A percentile compares a stretch with the other conserved stretches of the same genome.
These are phyloP conservation scores for Leucophenga montana DNA, from an alignment of 2,888 invertebrate species.

Conservation along the genomic window DNA sequence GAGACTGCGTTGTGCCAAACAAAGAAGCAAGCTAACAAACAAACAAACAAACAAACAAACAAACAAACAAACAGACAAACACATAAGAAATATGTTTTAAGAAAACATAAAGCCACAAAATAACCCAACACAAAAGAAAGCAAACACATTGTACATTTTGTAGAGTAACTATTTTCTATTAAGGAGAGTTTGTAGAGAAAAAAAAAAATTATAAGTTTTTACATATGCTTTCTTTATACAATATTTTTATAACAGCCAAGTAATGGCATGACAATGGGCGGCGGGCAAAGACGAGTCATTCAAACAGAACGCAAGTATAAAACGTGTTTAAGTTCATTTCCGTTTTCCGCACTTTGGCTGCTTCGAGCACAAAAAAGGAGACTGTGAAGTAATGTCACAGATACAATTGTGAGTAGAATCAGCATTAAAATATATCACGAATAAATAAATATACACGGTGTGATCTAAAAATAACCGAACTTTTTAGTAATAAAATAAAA, in stretches of 20 bases:
- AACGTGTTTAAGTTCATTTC: slow-evolving; percentile 52
- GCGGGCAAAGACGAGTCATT: background rate
- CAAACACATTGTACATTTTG: background rate
- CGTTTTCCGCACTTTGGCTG: background rate
- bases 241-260: background rate
- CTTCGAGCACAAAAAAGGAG: too few relatives aligned
- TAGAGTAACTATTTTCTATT: background rate
- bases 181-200: background rate
- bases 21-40: slow-evolving; percentile 28
- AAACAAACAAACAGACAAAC: background rate
- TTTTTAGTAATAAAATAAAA: too few relatives aligned
- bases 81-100: background rate
- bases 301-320: slow-evolving; percentile 38
- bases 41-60: slow-evolving; percentile 49
- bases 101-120: background rate
- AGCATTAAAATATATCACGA: too few relatives aligned
- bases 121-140: too few relatives aligned
- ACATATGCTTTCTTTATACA: slow-evolving; percentile 26
- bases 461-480: too few relatives aligned
- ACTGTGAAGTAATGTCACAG: too few relatives aligned
- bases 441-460: too few relatives aligned
- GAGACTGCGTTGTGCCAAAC: background rate
- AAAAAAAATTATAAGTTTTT: slow-evolving; percentile 28
- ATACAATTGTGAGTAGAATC: too few relatives aligned
- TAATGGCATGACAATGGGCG: background rate